Evolutionary conservation across 2,888 invertebrate species (phyloP), one percentile per base, ranked within the genome.

Genomic region (Syrista parreyssii): DNA sequence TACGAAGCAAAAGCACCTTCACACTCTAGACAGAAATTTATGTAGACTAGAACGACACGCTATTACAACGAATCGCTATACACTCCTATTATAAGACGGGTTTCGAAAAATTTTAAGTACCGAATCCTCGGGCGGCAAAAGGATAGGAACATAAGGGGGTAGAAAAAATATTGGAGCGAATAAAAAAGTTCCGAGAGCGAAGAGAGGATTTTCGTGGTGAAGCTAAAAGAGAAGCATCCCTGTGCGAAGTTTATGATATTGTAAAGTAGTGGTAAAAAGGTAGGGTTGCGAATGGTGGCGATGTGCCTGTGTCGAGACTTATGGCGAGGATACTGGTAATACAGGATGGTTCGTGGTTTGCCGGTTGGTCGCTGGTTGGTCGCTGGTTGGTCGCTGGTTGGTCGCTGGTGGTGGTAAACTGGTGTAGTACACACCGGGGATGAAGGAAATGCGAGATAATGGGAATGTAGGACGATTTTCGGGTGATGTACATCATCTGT

Each of bases 401-500:
- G 33, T 11, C 40, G 40, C 40, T 40, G 40, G 40, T 40, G 40
- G 4, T 40, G 40, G 15, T 40, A 15, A 40, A 15, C 15, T 15
- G 40, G 40, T 40, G 40, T 40, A 40, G 40, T 40, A 40, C 40
- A 40, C 40, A 40, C 40, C 40, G 15, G 40, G 40, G 40, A 40
- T 40, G 40, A 40, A 40, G 40, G 40, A 40, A 40, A 40, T 40
- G 40, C 30, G 69, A 69, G 69, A 69, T 69, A 69, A 69, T 69
- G 69, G 69, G 31, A 69, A 69, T 69, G 34, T 55, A 75, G 76
- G 73, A 33, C 35, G n/a, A 31, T 35, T 71, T 68, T 69, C 82
- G 73, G 31, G 75, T 79, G 71, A 68, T 74, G 79, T 79, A 82
- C 76, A 80, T 79, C 80, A 78, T 81, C 74, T 78, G 78, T 82